Percentiles rank a stretch among this genome's conserved stretches.
Evolutionary conservation across 2,888 invertebrate species (phyloP).

Genomic region (Choristoneura rosaceana): DNA sequence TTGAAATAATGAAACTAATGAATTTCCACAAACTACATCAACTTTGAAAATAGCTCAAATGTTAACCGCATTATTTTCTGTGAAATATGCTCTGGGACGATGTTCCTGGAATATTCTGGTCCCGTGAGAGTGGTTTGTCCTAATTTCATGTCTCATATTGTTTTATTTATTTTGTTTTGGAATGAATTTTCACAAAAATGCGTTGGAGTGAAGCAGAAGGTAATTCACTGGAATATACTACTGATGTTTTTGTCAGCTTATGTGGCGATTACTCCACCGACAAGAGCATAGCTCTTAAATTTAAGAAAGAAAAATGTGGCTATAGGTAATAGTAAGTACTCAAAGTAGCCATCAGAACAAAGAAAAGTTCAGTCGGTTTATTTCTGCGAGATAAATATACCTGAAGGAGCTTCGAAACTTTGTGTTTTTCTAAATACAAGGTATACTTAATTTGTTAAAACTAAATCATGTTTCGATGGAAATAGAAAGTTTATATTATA

Average conservation of each 20-base stretch:
- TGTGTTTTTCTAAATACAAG: no score
- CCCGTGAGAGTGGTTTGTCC: background rate
- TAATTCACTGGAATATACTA: background rate
- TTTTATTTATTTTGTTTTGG: background rate
- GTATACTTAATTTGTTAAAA: no score
- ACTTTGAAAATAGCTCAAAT: background rate
- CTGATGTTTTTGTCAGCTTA: background rate
- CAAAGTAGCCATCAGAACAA: background rate
- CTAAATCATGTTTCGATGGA: no score
- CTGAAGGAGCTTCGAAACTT: no score
- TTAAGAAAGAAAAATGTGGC: no score
- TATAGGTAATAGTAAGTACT: background rate
- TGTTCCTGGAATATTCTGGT: background rate
- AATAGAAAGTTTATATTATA: background rate
- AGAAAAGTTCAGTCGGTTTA: background rate
- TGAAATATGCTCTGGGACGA: background rate
- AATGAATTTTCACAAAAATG: background rate
- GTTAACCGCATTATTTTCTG: background rate
- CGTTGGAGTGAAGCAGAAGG: background rate
- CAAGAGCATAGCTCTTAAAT: no score
- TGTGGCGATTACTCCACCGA: background rate
- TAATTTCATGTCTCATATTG: background rate
- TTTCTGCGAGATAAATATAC: no score
- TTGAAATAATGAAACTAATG: background rate
- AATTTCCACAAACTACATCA: background rate